phyloP scores from a whole-genome alignment of 2,797 vertebrate species.

The Hybognathus amarus region DNA sequence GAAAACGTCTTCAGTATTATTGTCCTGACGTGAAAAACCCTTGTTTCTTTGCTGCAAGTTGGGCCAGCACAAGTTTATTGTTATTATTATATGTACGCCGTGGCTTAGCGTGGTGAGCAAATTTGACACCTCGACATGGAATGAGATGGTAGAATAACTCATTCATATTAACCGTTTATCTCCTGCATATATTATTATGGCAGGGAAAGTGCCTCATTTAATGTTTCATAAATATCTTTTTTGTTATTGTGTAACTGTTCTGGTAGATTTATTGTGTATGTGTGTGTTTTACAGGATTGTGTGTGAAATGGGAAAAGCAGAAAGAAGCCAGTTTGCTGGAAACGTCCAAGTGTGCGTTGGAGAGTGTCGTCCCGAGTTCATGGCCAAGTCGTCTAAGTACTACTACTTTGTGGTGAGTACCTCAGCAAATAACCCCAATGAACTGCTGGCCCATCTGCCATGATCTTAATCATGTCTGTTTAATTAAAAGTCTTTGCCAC shows the following conservation, averaged over 20 bases:
- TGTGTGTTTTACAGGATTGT: conserved; percentile 84
- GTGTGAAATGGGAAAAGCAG: conserved; percentile 96
- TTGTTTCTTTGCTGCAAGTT: conserved; percentile 10
- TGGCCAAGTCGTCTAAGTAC: conserved; percentile 91
- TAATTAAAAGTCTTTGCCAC: conserved; percentile 50
- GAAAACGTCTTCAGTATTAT: conserved; percentile 54
- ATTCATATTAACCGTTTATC: conserved; percentile 51
- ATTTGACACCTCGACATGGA: conserved; percentile 52
- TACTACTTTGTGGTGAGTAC: conserved; percentile 98
- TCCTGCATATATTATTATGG: conserved; percentile 41
- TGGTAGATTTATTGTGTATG: not conserved
- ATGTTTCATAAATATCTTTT: not conserved
- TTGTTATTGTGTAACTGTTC: not conserved
- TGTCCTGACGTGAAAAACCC: conserved; percentile 46
- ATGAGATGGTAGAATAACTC: conserved; percentile 45
- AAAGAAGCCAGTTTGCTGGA: conserved; percentile 91
- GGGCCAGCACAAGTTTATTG: conserved; percentile 2
- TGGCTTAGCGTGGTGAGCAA: conserved; percentile 58
- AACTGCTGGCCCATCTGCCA: not conserved
- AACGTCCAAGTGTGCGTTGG: conserved; percentile 93
- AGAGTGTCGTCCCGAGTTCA: conserved; percentile 90
- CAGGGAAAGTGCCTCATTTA: not conserved
- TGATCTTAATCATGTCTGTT: conserved; percentile 46
- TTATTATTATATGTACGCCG: not conserved
- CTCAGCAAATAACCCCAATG: conserved; percentile 28